These are phyloP conservation scores for Nerophis ophidion DNA, from an alignment of 2,113 vertebrate genomes.

Conservation along the genomic window DNA sequence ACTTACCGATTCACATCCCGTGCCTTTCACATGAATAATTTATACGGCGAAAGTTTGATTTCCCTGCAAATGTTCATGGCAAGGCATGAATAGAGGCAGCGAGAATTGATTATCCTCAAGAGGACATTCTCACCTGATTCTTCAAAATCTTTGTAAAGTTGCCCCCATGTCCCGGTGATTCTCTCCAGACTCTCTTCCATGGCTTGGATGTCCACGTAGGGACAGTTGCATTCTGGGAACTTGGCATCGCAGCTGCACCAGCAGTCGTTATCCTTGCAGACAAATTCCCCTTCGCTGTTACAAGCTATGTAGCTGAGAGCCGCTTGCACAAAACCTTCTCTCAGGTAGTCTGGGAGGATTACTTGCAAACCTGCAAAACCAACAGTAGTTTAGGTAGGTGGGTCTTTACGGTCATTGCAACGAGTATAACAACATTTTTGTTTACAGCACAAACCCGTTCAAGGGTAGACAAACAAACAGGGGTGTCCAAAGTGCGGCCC, in stretches of 20 bases:
- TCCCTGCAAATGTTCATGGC: conserved; percentile 13
- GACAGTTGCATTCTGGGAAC: conserved; percentile 95
- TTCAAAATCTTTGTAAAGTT: conserved; percentile 88
- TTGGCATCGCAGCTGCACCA: conserved; percentile 88
- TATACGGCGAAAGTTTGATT: conserved; percentile 23
- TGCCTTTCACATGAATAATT: conserved; percentile 32
- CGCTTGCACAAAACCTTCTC: conserved; percentile 87
- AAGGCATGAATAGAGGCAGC: conserved; percentile 1
- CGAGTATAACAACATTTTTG: too few species aligned
- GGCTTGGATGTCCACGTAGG: conserved; percentile 93
- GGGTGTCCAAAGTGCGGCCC: too few species aligned
- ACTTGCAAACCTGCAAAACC: conserved; percentile 82
- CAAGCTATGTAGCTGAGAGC: conserved; percentile 95
- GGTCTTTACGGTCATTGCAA: too few species aligned
- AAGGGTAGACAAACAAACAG: too few species aligned
- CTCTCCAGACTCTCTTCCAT: conserved; percentile 92
- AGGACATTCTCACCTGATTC: conserved; percentile 78
- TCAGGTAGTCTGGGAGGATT: conserved; percentile 90
- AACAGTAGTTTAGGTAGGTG: conserved; percentile 31
- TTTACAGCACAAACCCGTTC: too few species aligned
- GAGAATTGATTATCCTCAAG: conserved; percentile 10
- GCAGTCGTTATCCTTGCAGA: conserved; percentile 92
- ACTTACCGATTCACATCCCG: conserved; percentile 27
- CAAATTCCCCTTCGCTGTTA: conserved; percentile 91
- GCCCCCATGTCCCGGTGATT: conserved; percentile 86